phyloP scores from a whole-genome alignment of 2,113 vertebrate species.

The Argyrosomus japonicus region DNA sequence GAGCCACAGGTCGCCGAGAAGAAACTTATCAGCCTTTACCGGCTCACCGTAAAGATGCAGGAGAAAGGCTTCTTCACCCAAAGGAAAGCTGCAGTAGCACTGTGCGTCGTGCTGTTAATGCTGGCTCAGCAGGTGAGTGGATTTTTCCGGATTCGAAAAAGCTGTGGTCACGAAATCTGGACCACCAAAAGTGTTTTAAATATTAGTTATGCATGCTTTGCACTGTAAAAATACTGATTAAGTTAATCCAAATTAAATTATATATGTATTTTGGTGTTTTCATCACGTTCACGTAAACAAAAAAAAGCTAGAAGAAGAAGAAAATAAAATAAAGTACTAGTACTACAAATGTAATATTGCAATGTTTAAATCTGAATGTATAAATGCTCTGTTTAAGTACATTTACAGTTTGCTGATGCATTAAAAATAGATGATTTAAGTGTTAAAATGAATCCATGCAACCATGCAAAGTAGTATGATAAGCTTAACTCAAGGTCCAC shows the following conservation, averaged over 20 bases:
- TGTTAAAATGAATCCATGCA: too few species aligned
- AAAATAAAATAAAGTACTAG: not conserved
- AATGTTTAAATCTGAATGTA: not conserved
- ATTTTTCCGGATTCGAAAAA: not conserved
- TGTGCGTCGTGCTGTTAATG: conserved; percentile 56
- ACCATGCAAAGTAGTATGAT: not conserved
- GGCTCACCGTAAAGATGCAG: conserved; percentile 53
- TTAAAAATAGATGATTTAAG: not conserved
- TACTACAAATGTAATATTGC: not conserved
- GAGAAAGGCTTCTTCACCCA: conserved; percentile 19
- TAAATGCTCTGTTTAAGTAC: not conserved
- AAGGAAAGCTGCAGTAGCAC: conserved; percentile 13
- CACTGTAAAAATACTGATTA: not conserved
- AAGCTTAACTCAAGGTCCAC: not conserved
- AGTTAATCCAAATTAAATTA: too few species aligned
- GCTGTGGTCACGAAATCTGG: not conserved
- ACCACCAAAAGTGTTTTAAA: not conserved
- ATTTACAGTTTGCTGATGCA: not conserved
- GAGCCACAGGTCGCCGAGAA: not conserved
- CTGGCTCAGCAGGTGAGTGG: conserved; percentile 69
- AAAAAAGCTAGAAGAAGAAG: too few species aligned
- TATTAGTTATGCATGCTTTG: not conserved
- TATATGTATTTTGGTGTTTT: too few species aligned
- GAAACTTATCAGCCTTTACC: not conserved
- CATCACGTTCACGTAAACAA: not conserved